Evolutionary conservation across 2,888 invertebrate genomes (phyloP).

Genomic region (Crossocerus cetratus): DNA sequence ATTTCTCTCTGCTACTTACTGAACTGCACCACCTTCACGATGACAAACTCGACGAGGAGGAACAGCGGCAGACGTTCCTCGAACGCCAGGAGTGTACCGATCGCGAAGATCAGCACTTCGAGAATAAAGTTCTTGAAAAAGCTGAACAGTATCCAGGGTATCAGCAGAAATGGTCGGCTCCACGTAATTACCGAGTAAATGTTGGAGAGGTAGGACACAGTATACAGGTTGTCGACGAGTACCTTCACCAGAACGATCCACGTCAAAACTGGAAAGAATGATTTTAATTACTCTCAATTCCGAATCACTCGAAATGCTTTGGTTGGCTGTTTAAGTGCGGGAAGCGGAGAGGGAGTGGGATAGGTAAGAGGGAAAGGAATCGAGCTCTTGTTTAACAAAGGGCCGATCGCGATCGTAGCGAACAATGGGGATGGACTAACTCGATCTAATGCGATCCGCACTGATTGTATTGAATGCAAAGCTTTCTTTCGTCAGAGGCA

Average conservation of each 20-base stretch:
- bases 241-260: conserved; percentile 65
- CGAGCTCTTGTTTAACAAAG: background rate
- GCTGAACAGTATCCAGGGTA: conserved; percentile 69
- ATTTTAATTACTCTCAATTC: too few relatives aligned
- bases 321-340: too few relatives aligned
- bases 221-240: conserved; percentile 60
- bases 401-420: background rate
- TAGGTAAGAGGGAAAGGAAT: background rate
- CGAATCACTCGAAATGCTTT: too few relatives aligned
- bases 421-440: conserved; percentile 38
- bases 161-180: conserved; percentile 61
- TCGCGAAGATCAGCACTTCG: conserved; percentile 58
- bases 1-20: conserved; percentile 48
- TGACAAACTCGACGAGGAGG: conserved; percentile 60
- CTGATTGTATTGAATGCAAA: conserved; percentile 33
- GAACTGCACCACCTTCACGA: conserved; percentile 59
- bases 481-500: conserved; percentile 44
- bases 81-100: conserved; percentile 59
- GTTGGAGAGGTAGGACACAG: conserved; percentile 62
- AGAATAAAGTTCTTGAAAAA: conserved; percentile 66
- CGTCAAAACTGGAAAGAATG: conserved; percentile 59
- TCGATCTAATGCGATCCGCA: conserved; percentile 58
- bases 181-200: conserved; percentile 69
- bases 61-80: conserved; percentile 49
- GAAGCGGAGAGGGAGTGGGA: too few relatives aligned